Conservation (phyloP, 2,797 vertebrate species). For the Synanceia verrucosa region DNA sequence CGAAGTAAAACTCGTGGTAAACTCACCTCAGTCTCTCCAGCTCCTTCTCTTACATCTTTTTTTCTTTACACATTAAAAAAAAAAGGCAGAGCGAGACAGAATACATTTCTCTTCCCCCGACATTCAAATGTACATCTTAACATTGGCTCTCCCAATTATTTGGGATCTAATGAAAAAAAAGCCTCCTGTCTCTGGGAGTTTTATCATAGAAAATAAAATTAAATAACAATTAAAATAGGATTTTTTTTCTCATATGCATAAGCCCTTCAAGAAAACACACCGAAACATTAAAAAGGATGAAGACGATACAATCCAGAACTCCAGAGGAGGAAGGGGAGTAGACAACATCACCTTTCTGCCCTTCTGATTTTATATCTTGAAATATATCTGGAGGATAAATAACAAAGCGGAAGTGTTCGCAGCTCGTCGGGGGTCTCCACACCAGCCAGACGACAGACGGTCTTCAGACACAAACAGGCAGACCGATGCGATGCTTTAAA, state of each 20-base stretch:
- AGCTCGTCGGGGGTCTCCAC: background rate
- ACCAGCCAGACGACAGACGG: constrained; percentile 6
- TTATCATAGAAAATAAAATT: constrained; percentile 63
- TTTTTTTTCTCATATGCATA: constrained; percentile 68
- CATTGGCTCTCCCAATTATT: constrained; percentile 69
- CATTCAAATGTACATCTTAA: constrained; percentile 83
- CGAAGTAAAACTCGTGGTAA: constrained; percentile 56
- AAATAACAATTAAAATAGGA: constrained; percentile 69
- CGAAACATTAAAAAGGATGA: constrained; percentile 58
- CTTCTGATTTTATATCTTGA: constrained; percentile 54
- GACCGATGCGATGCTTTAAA: constrained; percentile 8
- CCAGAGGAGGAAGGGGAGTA: constrained; percentile 34
- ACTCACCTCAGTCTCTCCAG: constrained; percentile 33
- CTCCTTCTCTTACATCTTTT: constrained; percentile 34
- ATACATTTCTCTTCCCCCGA: constrained; percentile 60
- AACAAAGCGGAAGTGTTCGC: constrained; percentile 17
- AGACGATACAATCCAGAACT: constrained; percentile 69
- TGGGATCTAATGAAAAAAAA: constrained; percentile 59
- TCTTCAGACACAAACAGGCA: constrained; percentile 12
- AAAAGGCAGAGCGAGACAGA: constrained; percentile 79
- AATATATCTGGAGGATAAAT: constrained; percentile 43
- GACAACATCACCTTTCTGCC: constrained; percentile 49
- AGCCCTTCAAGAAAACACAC: constrained; percentile 85
- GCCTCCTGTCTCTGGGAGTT: constrained; percentile 60
- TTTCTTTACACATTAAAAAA: constrained; percentile 48